Evolutionary conservation across 2,888 invertebrate genomes (phyloP).

Genomic region (Galeopsomyia nigrocyanea): DNA sequence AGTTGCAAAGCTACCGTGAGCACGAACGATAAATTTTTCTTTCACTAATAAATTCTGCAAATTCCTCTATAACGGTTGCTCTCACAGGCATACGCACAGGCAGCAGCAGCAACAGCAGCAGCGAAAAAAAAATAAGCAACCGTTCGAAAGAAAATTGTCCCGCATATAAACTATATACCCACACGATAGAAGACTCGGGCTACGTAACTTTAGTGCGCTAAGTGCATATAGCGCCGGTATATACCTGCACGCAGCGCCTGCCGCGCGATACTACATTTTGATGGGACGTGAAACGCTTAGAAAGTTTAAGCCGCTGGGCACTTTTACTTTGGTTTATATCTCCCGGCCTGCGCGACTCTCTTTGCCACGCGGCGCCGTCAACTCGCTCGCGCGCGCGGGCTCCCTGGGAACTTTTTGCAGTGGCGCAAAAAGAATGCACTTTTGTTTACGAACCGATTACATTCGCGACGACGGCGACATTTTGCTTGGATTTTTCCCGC

Average conservation of each 20-base stretch:
- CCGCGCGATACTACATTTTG: constrained; percentile 49
- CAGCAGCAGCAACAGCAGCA: too few species aligned
- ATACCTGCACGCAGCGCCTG: constrained; percentile 14
- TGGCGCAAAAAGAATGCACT: constrained; percentile 55
- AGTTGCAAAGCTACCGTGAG: neutral
- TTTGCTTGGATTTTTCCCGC: constrained; percentile 6
- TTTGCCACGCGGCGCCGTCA: too few species aligned
- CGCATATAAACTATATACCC: too few species aligned
- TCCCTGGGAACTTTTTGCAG: constrained; percentile 37
- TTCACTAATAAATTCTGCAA: neutral
- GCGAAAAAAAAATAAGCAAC: too few species aligned
- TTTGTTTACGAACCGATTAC: constrained; percentile 49
- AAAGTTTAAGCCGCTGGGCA: constrained; percentile 57
- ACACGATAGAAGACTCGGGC: too few species aligned
- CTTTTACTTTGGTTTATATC: constrained; percentile 55
- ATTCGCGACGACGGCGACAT: constrained; percentile 28
- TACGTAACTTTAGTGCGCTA: neutral
- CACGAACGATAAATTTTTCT: too few species aligned
- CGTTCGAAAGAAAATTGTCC: too few species aligned
- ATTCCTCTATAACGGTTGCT: constrained; percentile 2
- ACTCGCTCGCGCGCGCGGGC: too few species aligned
- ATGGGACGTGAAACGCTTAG: constrained; percentile 58
- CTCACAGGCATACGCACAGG: too few species aligned
- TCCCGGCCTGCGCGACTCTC: neutral
- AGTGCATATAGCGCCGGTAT: constrained; percentile 16